Conservation (phyloP, 2,113 vertebrate genomes). For the Cyanistes caeruleus region DNA sequence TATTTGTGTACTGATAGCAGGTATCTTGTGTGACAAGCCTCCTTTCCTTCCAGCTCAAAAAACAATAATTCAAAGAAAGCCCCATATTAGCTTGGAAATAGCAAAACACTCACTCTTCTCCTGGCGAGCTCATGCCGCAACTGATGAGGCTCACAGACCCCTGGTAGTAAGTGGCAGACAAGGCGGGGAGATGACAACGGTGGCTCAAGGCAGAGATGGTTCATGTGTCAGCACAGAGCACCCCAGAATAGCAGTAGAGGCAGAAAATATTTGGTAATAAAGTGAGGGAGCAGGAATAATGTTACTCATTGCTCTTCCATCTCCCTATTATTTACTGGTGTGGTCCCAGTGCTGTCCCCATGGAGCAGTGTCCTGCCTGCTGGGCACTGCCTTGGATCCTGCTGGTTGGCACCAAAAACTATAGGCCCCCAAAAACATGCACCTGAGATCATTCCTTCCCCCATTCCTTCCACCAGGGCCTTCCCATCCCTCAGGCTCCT, state of each 20-base stretch:
- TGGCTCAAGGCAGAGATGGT: background rate
- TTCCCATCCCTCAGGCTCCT: background rate
- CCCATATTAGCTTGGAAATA: constrained; percentile 59
- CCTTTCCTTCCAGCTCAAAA: constrained; percentile 66
- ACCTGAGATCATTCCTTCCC: background rate
- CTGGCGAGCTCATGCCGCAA: fast-evolving
- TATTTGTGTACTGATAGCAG: constrained; percentile 74
- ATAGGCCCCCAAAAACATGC: background rate
- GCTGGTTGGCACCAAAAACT: background rate
- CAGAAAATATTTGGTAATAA: background rate
- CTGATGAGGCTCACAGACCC: background rate
- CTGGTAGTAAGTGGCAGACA: constrained; percentile 6
- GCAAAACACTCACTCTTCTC: background rate
- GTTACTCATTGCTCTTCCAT: background rate
- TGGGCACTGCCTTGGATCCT: background rate
- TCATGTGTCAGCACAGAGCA: background rate
- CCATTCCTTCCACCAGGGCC: background rate
- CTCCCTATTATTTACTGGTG: background rate
- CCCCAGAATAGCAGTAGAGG: background rate
- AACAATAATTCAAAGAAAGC: constrained; percentile 67
- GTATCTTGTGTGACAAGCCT: constrained; percentile 67
- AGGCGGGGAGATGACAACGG: background rate
- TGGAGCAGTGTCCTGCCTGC: background rate
- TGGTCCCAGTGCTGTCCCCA: background rate
- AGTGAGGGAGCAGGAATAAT: background rate